A percentile compares a stretch with the other conserved stretches of the same genome.
phyloP scores from a whole-genome alignment of 2,797 vertebrate species.

The Geotrypetes seraphini region DNA sequence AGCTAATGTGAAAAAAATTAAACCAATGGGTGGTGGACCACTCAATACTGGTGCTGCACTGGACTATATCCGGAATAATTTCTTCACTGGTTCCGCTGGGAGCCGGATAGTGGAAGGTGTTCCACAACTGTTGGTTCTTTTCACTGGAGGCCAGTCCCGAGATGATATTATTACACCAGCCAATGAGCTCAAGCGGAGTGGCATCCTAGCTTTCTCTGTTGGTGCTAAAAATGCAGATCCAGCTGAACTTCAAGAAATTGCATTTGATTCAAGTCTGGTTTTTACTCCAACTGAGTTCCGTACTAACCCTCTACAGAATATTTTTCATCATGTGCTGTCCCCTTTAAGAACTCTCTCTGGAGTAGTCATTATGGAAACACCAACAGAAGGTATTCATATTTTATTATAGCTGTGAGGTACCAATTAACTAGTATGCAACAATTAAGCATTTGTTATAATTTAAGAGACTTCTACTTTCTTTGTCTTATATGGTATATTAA shows the following conservation, averaged over 20 bases:
- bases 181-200: conserved; percentile 50
- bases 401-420: no score
- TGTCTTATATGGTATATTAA: no score
- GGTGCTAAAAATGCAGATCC: conserved; percentile 57
- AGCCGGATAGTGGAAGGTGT: conserved; percentile 64
- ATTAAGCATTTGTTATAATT: no score
- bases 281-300: conserved; percentile 51
- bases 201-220: conserved; percentile 66
- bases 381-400: conserved; percentile 68
- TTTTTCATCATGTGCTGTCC: conserved; percentile 46
- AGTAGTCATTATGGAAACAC: conserved; percentile 35
- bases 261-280: conserved; percentile 52
- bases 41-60: conserved; percentile 78
- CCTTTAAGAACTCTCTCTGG: conserved; percentile 73
- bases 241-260: conserved; percentile 66
- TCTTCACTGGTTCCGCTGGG: conserved; percentile 64
- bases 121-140: conserved; percentile 74
- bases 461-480: no score
- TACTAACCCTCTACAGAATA: conserved; percentile 17
- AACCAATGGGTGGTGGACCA: conserved; percentile 41
- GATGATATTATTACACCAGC: conserved; percentile 63
- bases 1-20: conserved; percentile 53
- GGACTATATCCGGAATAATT: conserved; percentile 64
- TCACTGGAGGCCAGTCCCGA: conserved; percentile 73
- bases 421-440: no score